These are phyloP conservation scores for Empis livida DNA, from an alignment of 2,888 invertebrate species.

Conservation along the genomic window DNA sequence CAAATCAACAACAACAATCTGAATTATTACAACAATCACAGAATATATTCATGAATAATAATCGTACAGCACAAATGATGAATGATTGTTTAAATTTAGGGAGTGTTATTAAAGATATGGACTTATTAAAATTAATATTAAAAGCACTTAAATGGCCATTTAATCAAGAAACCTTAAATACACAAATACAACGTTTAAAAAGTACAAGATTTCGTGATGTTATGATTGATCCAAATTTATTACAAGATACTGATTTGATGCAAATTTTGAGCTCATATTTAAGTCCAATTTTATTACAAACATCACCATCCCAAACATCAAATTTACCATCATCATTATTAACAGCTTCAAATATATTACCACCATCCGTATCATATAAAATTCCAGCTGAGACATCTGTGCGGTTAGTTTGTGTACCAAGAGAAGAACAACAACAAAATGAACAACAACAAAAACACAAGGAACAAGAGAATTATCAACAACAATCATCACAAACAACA, in stretches of 20 bases:
- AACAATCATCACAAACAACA: background rate
- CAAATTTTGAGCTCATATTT: constrained; percentile 31
- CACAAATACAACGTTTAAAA: constrained; percentile 28
- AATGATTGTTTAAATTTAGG: constrained; percentile 27
- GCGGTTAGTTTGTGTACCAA: constrained; percentile 29
- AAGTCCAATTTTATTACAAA: constrained; percentile 10
- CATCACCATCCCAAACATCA: constrained; percentile 3
- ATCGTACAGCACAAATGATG: constrained; percentile 14
- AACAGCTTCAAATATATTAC: constrained; percentile 13
- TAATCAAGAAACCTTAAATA: constrained; percentile 22
- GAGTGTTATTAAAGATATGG: constrained; percentile 31
- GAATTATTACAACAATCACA: constrained; percentile 7
- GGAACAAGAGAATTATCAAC: background rate
- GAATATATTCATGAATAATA: background rate
- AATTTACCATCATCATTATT: constrained; percentile 9
- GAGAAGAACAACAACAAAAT: constrained; percentile 15
- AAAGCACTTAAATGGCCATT: constrained; percentile 34
- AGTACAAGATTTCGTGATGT: constrained; percentile 29
- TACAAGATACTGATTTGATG: constrained; percentile 32
- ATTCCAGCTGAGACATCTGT: constrained; percentile 34
- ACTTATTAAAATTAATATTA: constrained; percentile 31
- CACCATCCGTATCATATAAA: constrained; percentile 28
- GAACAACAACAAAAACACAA: background rate
- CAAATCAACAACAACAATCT: constrained; percentile 1
- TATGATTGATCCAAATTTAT: constrained; percentile 29